Conservation (phyloP, 2,797 vertebrate genomes). For the Bradypodion ventrale region DNA sequence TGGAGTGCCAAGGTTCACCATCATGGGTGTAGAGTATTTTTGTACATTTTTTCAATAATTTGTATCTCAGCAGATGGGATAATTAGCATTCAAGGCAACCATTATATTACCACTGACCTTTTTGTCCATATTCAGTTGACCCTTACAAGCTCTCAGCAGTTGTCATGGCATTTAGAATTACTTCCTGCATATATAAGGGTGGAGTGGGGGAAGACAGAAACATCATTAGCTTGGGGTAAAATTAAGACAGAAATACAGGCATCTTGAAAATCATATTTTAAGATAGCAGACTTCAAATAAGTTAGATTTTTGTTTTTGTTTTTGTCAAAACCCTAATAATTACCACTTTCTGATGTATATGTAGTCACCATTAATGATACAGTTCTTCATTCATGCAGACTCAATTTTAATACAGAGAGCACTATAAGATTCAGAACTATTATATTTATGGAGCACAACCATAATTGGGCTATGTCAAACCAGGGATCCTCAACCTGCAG, state of each 20-base stretch:
- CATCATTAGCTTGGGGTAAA: neutral
- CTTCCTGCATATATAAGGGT: neutral
- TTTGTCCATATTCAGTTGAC: slow-evolving; percentile 25
- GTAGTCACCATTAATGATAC: neutral
- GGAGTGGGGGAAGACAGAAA: neutral
- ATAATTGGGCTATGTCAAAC: neutral
- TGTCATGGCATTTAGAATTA: slow-evolving; percentile 4
- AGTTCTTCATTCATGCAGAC: neutral
- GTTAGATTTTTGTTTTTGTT: neutral
- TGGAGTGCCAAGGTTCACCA: neutral
- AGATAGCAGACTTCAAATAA: too few relatives aligned
- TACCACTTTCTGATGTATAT: neutral
- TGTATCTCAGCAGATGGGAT: neutral
- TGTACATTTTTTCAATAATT: neutral
- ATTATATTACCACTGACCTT: slow-evolving; percentile 17
- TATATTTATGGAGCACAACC: neutral
- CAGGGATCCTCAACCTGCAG: too few relatives aligned
- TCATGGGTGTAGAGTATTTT: neutral
- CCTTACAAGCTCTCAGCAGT: slow-evolving; percentile 8
- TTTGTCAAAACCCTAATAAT: neutral
- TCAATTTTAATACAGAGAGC: neutral
- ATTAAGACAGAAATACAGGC: slow-evolving; percentile 10
- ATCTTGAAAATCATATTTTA: too few relatives aligned
- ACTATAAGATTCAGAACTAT: neutral
- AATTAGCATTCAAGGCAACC: slow-evolving; percentile 5